Base-by-base conservation (phyloP, 2,888 invertebrate species). In the Heliothis peltigera region DNA sequence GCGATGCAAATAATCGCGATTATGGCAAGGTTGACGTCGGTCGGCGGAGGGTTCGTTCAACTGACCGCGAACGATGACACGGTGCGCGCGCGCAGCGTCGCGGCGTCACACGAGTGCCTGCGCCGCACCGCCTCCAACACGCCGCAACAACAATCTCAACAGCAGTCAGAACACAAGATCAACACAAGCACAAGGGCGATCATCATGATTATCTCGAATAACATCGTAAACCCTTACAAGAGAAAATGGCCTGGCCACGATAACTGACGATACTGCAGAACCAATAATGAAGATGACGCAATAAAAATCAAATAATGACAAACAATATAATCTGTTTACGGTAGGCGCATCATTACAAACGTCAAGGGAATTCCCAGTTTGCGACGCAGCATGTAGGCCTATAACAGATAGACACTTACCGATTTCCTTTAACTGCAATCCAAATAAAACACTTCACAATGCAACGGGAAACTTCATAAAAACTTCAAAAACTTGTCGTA, bases 41-140 rank as follows among this genome's bases (percentile, higher is more conserved):
- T 83, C 88, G 92, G 80, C 88, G 80, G 91, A 89, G 92, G 94
- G 95, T 94, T 94, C 95, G 94, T 94, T 95, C 92, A 94, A 94
- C 95, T 93, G 93, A 92, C 93, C 91, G 93, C 93, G 94, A 94
- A 77, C 95, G 94, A 95, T 94, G 95, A 94, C 95, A 94, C 94
- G 92, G 88, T 80, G 89, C 89, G 90, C 89, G 84, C 84, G 87
- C 89, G 89, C 89, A 88, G 89, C 91, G 91, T 89, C 92, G 91
- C 90, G 91, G 86, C 92, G 91, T 80, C 84, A 83, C 87, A 81
- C 75, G 82, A 80, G 82, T 80, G 80, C 78, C 81, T 82, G 77
- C 77, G 79, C 77, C 81, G 77, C 71, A 77, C 73, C 79, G 71
- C 78, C 76, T 64, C 65, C 73, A 68, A 74, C 77, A 80, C 81